Conservation (phyloP, 37 sponge, comb jelly and placozoan genomes). For the Halisarca cf. caerulea region DNA sequence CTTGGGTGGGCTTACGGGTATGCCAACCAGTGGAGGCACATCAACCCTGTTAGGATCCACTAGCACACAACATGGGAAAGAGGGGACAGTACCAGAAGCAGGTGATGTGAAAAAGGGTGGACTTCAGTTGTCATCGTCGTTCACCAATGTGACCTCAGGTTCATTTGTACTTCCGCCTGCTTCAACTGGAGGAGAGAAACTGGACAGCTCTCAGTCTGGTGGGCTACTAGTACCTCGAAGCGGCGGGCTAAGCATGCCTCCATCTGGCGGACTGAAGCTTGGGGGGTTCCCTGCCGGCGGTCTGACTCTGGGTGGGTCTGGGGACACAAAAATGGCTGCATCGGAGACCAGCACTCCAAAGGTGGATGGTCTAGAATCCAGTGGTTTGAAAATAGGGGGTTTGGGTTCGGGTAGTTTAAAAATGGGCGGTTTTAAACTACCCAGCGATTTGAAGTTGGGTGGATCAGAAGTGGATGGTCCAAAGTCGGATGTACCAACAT, state of each 20-base stretch:
- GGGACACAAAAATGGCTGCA: neutral
- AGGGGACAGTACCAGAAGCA: too few species aligned
- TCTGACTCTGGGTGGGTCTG: neutral
- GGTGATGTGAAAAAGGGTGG: too few species aligned
- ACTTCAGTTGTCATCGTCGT: too few species aligned
- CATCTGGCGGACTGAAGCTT: neutral
- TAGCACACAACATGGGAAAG: too few species aligned
- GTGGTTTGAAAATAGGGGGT: neutral
- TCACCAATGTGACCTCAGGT: too few species aligned
- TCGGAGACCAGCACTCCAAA: too few species aligned
- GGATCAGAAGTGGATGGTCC: constrained; percentile 1
- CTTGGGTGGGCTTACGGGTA: too few species aligned
- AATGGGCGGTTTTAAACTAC: neutral
- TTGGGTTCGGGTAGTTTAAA: neutral
- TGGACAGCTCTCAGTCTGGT: neutral
- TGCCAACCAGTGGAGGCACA: too few species aligned
- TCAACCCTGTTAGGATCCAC: too few species aligned
- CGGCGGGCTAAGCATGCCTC: neutral
- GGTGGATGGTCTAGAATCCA: neutral
- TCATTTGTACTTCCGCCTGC: too few species aligned
- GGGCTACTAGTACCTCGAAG: neutral
- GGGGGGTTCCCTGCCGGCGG: neutral
- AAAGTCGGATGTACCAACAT: too few species aligned
- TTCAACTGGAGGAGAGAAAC: neutral
- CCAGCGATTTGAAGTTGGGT: constrained; percentile 4